These are phyloP conservation scores for Cyprinodon variegatus DNA, from an alignment of 2,113 vertebrate species.

Conservation along the genomic window DNA sequence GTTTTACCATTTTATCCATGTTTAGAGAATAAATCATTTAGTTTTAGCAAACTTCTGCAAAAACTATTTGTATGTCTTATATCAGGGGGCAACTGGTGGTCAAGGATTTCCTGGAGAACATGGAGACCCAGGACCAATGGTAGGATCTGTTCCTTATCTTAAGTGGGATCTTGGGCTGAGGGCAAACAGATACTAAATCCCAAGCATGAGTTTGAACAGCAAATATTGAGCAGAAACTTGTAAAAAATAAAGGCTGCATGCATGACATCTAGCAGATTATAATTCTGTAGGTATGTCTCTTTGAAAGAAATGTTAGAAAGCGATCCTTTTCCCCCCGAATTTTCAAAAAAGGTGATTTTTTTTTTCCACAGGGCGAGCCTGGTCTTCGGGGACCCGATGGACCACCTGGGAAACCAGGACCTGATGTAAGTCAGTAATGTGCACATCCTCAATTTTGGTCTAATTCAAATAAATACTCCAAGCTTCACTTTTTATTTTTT, in stretches of 20 bases:
- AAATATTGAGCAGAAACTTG: too few relatives aligned
- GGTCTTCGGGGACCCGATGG: slow-evolving; percentile 93
- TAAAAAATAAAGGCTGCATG: too few relatives aligned
- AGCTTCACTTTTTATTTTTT: background rate
- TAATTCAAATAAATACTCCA: background rate
- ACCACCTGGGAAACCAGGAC: slow-evolving; percentile 88
- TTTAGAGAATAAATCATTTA: background rate
- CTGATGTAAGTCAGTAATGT: slow-evolving; percentile 85
- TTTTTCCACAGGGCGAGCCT: slow-evolving; percentile 81
- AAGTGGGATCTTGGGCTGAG: background rate
- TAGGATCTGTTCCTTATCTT: slow-evolving; percentile 51
- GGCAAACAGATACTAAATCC: too few relatives aligned
- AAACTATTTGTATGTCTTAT: background rate
- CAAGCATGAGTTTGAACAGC: too few relatives aligned
- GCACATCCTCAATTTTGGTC: background rate
- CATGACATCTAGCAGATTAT: too few relatives aligned
- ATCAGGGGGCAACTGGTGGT: slow-evolving; percentile 87
- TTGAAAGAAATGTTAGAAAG: too few relatives aligned
- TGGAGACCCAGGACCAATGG: slow-evolving; percentile 91
- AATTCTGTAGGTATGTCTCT: too few relatives aligned
- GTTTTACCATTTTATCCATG: slow-evolving; percentile 45
- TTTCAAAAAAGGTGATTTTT: background rate
- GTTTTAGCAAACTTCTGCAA: background rate
- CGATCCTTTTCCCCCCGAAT: too few relatives aligned
- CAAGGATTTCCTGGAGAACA: slow-evolving; percentile 89